Evolutionary conservation across 1,140 invertebrate genomes (phyloP), one percentile per base, ranked within the genome.

Genomic region (Drosophila prosaltans): DNA sequence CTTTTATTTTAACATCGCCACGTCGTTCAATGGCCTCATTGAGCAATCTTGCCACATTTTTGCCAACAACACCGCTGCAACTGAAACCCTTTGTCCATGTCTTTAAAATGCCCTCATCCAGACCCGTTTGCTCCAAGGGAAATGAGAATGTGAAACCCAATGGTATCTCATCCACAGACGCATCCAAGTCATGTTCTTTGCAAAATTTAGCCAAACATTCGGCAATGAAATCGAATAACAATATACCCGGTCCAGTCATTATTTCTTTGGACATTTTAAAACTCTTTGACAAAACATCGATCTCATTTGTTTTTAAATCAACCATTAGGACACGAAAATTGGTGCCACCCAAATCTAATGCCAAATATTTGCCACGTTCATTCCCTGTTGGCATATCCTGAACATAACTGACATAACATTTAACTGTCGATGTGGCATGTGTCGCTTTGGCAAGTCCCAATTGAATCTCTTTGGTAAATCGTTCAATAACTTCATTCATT

Each of bases 121-220:
- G 94, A 0, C 98, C 98, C 62, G 96, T 93, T 92, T 99, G 98
- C 36, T 94, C 93, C 91, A 98, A 95, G 0, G 99, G 99, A 92
- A 99, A 99, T 76, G 98, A 99, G 93, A 99, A 99, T 0, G 99
- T 99, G 92, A 99, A 99, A 0, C 99, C 99, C 30, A 99, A 45
- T 0, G 82, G 72, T 4, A 78, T 5, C 3, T 59, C 45, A 2
- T 59, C 21, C 3, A 0, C 3, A 94, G 97, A 96, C 0, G 39
- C 74, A 57, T 95, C 93, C 69, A 97, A 91, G 6, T 95, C 93
- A 39, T 96, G 93, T 16, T 96, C 94, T 40, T 95, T 96, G 93
- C 80, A 99, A 92, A 99, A 99, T 67, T 96, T 95, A 0, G 96
- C 95, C 78, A 99, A 94, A 93, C 98, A 99, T 78, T 98, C 96